A percentile compares a stretch with the other conserved stretches of the same genome.
Evolutionary conservation across 2,888 invertebrate genomes (phyloP).

Genomic region (Trichogramma dendrolimi): DNA sequence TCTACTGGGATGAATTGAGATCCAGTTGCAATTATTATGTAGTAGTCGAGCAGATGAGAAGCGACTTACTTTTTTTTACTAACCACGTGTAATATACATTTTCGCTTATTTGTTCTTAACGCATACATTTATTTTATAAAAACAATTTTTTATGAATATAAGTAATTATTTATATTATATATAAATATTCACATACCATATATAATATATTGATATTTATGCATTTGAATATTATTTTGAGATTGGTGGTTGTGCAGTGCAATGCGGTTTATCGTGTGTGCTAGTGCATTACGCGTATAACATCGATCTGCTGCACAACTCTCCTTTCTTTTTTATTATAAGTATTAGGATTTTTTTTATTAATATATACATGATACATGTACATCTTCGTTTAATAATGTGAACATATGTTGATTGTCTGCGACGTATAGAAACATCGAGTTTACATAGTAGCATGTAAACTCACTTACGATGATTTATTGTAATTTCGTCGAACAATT

Average conservation of each 20-base stretch:
- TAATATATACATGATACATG: conserved; percentile 33
- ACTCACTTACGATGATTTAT: conserved; percentile 25
- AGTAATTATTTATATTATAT: conserved; percentile 23
- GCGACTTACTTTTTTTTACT: conserved; percentile 42
- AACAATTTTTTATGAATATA: conserved; percentile 12
- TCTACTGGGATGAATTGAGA: not conserved
- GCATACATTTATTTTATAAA: conserved; percentile 38
- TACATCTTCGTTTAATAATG: not conserved
- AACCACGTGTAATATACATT: conserved; percentile 51
- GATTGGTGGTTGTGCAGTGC: too few species aligned
- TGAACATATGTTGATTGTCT: conserved; percentile 12
- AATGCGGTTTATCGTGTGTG: too few species aligned
- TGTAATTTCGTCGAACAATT: conserved; percentile 35
- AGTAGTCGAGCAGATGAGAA: conserved; percentile 17
- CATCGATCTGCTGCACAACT: conserved; percentile 7
- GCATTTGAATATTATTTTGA: too few species aligned
- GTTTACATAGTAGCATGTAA: conserved; percentile 6
- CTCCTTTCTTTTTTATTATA: conserved; percentile 10
- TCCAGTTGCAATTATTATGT: not conserved
- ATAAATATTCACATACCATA: conserved; percentile 19
- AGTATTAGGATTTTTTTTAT: conserved; percentile 18
- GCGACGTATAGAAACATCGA: not conserved
- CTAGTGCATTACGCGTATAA: conserved; percentile 13
- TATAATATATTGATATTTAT: too few species aligned
- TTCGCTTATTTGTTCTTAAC: conserved; percentile 52